Base-by-base conservation (phyloP, 2,113 vertebrate genomes). In the Silurus asotus region DNA sequence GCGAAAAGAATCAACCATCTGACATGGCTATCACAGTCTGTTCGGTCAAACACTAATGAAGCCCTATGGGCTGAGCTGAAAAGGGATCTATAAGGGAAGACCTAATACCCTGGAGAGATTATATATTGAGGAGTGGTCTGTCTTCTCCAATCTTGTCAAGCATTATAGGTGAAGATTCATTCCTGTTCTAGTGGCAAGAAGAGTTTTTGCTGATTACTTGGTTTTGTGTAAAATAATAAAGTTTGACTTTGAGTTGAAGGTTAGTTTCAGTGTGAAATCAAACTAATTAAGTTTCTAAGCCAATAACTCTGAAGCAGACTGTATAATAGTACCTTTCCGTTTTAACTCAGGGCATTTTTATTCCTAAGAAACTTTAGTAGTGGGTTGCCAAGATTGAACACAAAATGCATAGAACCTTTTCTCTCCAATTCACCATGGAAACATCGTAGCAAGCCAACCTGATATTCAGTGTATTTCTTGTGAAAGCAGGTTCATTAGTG, bases 401-500 rank as follows among this genome's bases (percentile, higher is more conserved):
- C 5, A 20, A n/a, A 25, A 23, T n/a, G 14, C 48, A 2, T 62
- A 64, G 8, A 8, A 14, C 20, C 83, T 58, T 77, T 85, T 88
- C 87, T 76, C 83, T 6, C 75, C 88, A 83, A 91, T 90, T 90
- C 88, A 88, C 83, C 80, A 81, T 89, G 88, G 86, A 90, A 89
- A 88, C 83, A 78, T 83, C 70, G 88, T 86, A 78, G 89, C 79
- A 81, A 51, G 87, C 89, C 82, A 85, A 89, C 86, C 58, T 79
- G 88, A 85, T 89, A 90, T 89, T 92, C 86, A 89, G 84, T 90
- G 90, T 88, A 90, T 88, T 89, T 48, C 87, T 84, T 25, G 17
- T 85, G 84, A 91, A 90, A 88, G 88, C 59, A 90, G 89, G 91
- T 94, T 92, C 61, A 91, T 92, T 90, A 90, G 61, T 84, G 82